Evolutionary conservation across 2,888 invertebrate species (phyloP).

Genomic region (Euplexia lucipara): DNA sequence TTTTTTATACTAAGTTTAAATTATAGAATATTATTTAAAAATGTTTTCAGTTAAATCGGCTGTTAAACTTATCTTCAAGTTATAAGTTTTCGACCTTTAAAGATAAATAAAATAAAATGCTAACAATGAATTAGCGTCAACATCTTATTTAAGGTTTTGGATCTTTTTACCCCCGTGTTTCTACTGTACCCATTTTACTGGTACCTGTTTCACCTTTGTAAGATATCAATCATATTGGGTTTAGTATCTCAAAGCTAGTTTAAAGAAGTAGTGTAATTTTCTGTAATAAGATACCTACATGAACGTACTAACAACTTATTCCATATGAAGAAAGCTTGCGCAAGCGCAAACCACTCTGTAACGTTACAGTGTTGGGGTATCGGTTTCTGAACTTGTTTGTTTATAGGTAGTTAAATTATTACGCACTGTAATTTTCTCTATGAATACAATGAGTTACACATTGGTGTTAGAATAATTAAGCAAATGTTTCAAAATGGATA

Average conservation of each 20-base stretch:
- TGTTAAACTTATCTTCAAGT: too few relatives aligned
- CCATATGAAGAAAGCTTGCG: constrained; percentile 54
- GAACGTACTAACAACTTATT: constrained; percentile 27
- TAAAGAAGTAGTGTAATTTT: constrained; percentile 46
- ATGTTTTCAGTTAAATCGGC: too few relatives aligned
- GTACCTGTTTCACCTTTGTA: too few relatives aligned
- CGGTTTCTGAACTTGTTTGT: constrained; percentile 44
- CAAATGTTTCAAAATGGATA: neutral
- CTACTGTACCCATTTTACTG: too few relatives aligned
- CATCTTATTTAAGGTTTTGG: too few relatives aligned
- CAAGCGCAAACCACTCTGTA: constrained; percentile 44
- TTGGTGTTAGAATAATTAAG: neutral
- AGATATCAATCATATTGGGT: neutral
- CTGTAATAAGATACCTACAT: constrained; percentile 50
- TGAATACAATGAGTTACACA: constrained; percentile 25
- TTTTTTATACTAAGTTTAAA: too few relatives aligned
- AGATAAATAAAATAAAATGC: too few relatives aligned
- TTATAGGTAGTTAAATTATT: constrained; percentile 40
- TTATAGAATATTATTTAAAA: too few relatives aligned
- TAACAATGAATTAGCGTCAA: too few relatives aligned
- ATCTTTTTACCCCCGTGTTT: too few relatives aligned
- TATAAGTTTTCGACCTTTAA: too few relatives aligned
- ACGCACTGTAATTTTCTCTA: constrained; percentile 17
- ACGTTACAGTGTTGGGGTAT: constrained; percentile 28
- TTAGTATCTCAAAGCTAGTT: constrained; percentile 18